phyloP scores from a whole-genome alignment of 1,140 invertebrate genomes.

The Bradysia coprophila region DNA sequence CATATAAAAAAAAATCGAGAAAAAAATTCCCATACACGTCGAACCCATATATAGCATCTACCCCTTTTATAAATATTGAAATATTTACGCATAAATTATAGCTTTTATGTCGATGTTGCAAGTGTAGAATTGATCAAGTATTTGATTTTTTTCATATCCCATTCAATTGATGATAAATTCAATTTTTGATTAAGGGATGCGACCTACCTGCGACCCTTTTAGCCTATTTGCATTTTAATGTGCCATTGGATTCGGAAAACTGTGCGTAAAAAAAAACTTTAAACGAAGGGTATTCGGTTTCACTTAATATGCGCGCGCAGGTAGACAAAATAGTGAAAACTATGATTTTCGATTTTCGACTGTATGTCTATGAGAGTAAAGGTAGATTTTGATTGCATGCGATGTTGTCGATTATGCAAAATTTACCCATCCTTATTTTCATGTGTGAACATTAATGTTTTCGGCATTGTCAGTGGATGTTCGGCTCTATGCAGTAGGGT shows the following conservation, averaged over 20 bases:
- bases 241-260: too few species aligned
- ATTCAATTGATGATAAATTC: neutral
- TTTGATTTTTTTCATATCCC: neutral
- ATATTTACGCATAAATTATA: conserved; percentile 2
- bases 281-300: neutral
- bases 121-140: conserved; percentile 1
- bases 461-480: neutral
- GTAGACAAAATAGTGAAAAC: too few species aligned
- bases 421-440: neutral
- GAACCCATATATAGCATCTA: neutral
- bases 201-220: neutral
- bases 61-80: conserved; percentile 2
- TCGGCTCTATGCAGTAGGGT: neutral
- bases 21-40: conserved; percentile 2
- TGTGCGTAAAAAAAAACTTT: too few species aligned
- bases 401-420: neutral
- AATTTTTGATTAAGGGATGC: neutral
- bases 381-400: neutral
- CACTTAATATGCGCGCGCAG: conserved; percentile 2
- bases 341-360: neutral
- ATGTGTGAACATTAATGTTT: neutral
- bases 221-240: neutral
- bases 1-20: too few species aligned
- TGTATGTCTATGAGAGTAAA: neutral
- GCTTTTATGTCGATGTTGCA: neutral